Base-by-base conservation (phyloP, 2,113 vertebrate species). In the Mastomys coucha region DNA sequence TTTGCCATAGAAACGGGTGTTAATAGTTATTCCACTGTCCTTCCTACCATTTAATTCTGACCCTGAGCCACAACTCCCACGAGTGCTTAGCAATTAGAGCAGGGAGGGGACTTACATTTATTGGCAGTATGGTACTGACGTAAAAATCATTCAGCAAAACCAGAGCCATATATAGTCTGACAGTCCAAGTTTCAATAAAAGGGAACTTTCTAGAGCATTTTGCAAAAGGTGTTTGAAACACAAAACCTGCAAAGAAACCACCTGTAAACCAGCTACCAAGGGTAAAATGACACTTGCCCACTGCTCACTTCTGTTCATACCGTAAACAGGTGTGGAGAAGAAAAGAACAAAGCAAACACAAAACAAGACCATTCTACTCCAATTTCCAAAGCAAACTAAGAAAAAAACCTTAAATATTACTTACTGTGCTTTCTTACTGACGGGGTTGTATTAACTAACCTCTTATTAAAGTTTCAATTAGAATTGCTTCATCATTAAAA, bases 281-380 rank as follows among this genome's bases (percentile, higher is more conserved):
- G 11, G 76, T 87, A 98, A 97, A 12, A 82, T 84, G 93, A 97
- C 13, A 33, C 96, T 89, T 76, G 67, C 2, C 4, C 0, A 88
- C 80, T 96, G 60, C 58, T 49, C 94, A 42, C 78, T 91, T 91
- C 12, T 26, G 33, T 31, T 58, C 58, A 11, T 93, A 97, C 95
- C 92, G 86, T 76, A 97, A 98, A 98, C 97, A 98, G 98, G 98
- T 98, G 98, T 98, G 97, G 95, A 98, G 95, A 97, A 91, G 97
- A 97, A 98, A 93, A 97, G 97, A 98, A 98, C 96, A 98, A 98
- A 94, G 96, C 95, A 97, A 94, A 97, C 92, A 96, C 75, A 97
- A 93, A 95, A 93, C 84, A 97, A 93, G 97, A 93, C 78, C 78
- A 1, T 95, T 98, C 90, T 95, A 45, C 31, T 82, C 97, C 86